Evolutionary conservation across 2,888 invertebrate genomes (phyloP).

Genomic region (Oeneis ivallda): DNA sequence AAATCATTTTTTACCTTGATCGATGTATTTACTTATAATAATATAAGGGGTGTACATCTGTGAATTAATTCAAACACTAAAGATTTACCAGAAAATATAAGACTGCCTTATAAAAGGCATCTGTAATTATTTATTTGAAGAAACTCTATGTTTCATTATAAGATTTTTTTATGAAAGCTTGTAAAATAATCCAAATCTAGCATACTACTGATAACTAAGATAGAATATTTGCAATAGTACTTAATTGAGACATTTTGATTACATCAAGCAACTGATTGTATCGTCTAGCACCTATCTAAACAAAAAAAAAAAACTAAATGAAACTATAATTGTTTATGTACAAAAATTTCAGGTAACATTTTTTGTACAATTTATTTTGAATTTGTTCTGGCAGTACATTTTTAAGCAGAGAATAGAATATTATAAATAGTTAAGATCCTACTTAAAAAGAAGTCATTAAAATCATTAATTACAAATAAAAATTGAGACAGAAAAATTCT

Average conservation of each 20-base stretch:
- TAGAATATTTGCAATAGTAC: not conserved
- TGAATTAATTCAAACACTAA: not conserved
- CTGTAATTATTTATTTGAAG: not conserved
- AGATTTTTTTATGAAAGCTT: not conserved
- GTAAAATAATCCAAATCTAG: slow-evolving; percentile 12
- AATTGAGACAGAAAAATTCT: not conserved
- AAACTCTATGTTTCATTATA: not conserved
- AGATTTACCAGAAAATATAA: not conserved
- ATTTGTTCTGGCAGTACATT: slow-evolving; percentile 38
- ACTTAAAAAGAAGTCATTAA: not conserved
- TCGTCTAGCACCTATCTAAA: slow-evolving; percentile 58
- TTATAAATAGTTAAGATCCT: slow-evolving; percentile 8
- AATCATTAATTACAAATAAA: not conserved
- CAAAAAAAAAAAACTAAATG: slow-evolving; percentile 44
- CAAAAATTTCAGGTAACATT: slow-evolving; percentile 71
- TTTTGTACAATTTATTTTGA: slow-evolving; percentile 63
- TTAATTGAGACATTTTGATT: slow-evolving; percentile 24
- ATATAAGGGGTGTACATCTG: not conserved
- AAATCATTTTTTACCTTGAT: not conserved
- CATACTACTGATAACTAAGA: slow-evolving; percentile 20
- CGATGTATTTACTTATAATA: not conserved
- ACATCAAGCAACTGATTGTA: slow-evolving; percentile 37
- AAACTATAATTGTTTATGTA: slow-evolving; percentile 52
- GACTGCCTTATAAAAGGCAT: too few relatives aligned
- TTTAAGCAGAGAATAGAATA: slow-evolving; percentile 20